Evolutionary conservation across 2,113 vertebrate species (phyloP), one percentile per base, ranked within the genome.

Genomic region (Melospiza georgiana): DNA sequence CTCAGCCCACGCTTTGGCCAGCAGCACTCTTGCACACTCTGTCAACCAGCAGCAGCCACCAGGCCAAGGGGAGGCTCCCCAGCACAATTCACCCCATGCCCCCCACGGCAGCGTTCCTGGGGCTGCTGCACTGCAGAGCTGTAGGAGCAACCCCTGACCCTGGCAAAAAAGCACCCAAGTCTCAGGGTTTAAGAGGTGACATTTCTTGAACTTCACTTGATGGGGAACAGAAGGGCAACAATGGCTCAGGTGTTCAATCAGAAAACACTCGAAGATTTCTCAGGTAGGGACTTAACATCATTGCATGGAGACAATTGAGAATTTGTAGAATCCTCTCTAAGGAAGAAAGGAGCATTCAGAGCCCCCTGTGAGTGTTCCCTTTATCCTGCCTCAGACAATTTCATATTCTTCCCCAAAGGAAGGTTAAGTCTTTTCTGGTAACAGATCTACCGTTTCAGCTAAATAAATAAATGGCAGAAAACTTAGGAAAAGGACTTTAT

Each of bases 181-280:
- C 8, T 35, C 52, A 51, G 10, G 5, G 8, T 51, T 58, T 7
- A 43, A 20, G 39, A 39, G 39, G 94, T 94, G 91, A 97, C 91
- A 74, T 97, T 98, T 98, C 98, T 97, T 99, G 96, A 98, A 97
- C 93, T 86, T 71, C 41, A 92, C 71, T 28, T 96, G 85, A 94
- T 90, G 87, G 67, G 96, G 69, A 97, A 98, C 94, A 97, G 89
- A 72, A 96, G 87, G 92, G 93, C 87, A 94, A 86, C 89, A 92
- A 95, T 23, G 86, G 92, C 78, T 95, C 54, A 12, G 39, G 39
- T 39, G 39, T 39, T 39, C 39, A 23, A 66, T 65, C 72, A 80
- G 39, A 69, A 58, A 93, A 84, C n/a, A 41, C 69, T 51, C 77
- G 5, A 46, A 71, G 54, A 82, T 35, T 6, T 24, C 33, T 84